Evolutionary conservation across 2,888 invertebrate genomes (phyloP).

Genomic region (Notodonta dromedarius): DNA sequence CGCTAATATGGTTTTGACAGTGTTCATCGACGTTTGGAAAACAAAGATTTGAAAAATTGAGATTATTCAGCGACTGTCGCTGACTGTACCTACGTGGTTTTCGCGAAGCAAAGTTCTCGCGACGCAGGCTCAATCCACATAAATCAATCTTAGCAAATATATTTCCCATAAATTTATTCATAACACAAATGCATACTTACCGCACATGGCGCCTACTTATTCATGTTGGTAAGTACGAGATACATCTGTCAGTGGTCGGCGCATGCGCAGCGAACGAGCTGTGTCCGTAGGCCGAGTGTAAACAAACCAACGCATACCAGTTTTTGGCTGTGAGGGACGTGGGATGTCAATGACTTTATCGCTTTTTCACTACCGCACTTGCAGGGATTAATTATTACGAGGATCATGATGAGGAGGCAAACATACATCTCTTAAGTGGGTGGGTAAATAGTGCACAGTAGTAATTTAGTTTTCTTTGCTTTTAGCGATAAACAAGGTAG

Average conservation of each 20-base stretch:
- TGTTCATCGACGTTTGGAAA: too few species aligned
- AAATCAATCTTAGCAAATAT: background rate
- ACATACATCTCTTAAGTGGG: background rate
- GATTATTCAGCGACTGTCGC: too few species aligned
- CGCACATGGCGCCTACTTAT: background rate
- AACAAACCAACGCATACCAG: constrained; percentile 1
- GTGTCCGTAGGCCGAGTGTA: background rate
- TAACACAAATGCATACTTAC: background rate
- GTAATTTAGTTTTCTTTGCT: too few species aligned
- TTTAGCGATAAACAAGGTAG: too few species aligned
- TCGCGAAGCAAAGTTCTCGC: too few species aligned
- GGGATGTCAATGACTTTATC: constrained; percentile 1
- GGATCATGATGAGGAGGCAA: background rate
- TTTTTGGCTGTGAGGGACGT: background rate
- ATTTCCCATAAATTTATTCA: background rate
- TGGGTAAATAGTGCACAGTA: too few species aligned
- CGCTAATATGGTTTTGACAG: too few species aligned
- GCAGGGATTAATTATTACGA: background rate
- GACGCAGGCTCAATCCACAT: too few species aligned
- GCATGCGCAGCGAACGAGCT: background rate
- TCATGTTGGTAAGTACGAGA: background rate
- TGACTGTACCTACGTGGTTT: too few species aligned
- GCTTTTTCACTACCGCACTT: constrained; percentile 1
- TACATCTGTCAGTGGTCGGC: constrained; percentile 4
- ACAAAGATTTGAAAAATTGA: too few species aligned